Base-by-base conservation (phyloP, 2,888 invertebrate genomes). In the Caenorhabditis angaria region DNA sequence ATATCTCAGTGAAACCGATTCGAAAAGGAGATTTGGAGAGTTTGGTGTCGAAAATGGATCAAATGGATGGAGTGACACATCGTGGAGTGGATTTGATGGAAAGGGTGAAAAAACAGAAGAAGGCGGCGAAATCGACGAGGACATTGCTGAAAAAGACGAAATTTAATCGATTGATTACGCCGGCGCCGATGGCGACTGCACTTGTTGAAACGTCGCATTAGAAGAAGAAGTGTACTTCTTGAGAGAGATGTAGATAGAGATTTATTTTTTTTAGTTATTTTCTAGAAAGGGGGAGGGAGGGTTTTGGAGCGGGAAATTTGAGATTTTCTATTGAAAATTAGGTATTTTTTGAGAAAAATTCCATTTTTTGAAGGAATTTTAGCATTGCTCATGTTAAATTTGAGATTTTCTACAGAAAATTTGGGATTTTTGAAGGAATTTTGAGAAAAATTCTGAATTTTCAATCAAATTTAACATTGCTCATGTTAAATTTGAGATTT, bases 1-100 rank as follows among this genome's bases (percentile, higher is more conserved):
- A 99, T 89, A 99, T 99, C 60, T 94, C 94, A 0, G 94, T 96
- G 58, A 95, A 94, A 53, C 95, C 95, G 1, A 91, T 95, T 57
- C 93, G 95, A 89, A 71, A 71, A 58, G 83, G 85, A 3, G 84
- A 85, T 66, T 64, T 85, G 53, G 83, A 85, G 51, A 77, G 81
- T 25, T 64, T 85, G 55, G 65, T 85, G n/a, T 70, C 81, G 20
- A 86, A 86, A 70, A 86, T 86, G 84, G 86, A 86, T 68, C 82
- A 83, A 63, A 70, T 81, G 66, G 85, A 85, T 47, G 82, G 86
- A 20, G 85, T 86, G 22, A 84, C 85, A 12, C 86, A 85, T 75
- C 81, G 86, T 18, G 86, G 86, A 48, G 76, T 79, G n/a, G 86
- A 87, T 66, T 68, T 87, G 29, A 78, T 80, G 47, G 85, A 87